Base-by-base conservation (phyloP, 2,113 vertebrate species). In the Heterotis niloticus region DNA sequence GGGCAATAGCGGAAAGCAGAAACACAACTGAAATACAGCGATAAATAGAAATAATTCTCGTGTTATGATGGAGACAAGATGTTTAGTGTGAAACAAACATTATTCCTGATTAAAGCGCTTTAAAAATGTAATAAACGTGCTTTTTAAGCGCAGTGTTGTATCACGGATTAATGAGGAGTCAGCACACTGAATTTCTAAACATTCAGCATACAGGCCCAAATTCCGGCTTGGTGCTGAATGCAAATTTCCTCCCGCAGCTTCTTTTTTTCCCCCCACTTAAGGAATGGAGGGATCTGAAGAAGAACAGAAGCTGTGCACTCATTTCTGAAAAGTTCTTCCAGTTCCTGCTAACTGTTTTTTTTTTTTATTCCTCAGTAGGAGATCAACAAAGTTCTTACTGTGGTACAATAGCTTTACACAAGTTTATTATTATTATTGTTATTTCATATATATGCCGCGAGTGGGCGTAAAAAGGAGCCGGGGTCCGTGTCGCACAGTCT, bases 341-440 rank as follows among this genome's bases (percentile, higher is more conserved):
- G 69, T 82, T 80, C 85, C 84, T 72, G 60, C 80, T 79, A 84
- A 86, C 14, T 9, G 14, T 62, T 62, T 62, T 20, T 17, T 12
- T 88, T 87, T 89, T 83, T 87, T 89, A 89, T 90, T 88, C 90
- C 90, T 86, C 88, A 84, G 82, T 81, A 82, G 86, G 87, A 89
- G 90, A 92, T 92, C 90, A 88, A 92, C 91, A 90, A 92, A 89
- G 85, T 84, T 77, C 86, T 90, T 88, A 88, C 64, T 28, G 69
- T 68, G 64, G 60, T 74, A 82, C 75, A 82, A 89, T 87, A 78
- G 78, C 59, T 80, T 77, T 85, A 71, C 84, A 60, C 73, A 62
- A 65, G 78, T 70, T 60, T 80, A 75, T 86, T 84, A 75, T 79
- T 85, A 84, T 86, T 86, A 86, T 87, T 84, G 75, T 79, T 85